Evolutionary conservation across 2,113 vertebrate species (phyloP).

Genomic region (Ptilonorhynchus violaceus): DNA sequence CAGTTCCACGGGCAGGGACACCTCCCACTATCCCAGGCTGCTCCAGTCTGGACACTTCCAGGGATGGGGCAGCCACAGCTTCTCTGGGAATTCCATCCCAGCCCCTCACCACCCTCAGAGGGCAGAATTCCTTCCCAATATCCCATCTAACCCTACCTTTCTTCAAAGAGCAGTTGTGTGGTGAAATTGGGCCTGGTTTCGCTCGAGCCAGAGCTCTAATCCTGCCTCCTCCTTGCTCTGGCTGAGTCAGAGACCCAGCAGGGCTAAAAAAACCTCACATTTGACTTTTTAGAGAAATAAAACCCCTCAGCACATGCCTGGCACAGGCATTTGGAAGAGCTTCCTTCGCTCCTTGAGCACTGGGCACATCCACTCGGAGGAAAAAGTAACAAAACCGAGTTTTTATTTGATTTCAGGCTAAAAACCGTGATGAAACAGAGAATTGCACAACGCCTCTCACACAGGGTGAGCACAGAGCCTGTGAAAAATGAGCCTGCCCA

Average conservation of each 20-base stretch:
- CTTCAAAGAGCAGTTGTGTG: background rate
- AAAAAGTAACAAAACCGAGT: accelerated
- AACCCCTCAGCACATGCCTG: accelerated
- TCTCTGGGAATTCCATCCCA: background rate
- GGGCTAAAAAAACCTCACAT: background rate
- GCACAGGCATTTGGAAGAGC: background rate
- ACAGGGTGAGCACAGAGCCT: background rate
- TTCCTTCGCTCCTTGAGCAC: background rate
- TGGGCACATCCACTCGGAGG: background rate
- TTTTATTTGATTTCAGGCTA: background rate
- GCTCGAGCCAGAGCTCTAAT: background rate
- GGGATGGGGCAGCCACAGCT: background rate
- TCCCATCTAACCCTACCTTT: background rate
- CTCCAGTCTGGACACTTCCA: background rate
- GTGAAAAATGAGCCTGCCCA: background rate
- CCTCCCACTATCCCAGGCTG: background rate
- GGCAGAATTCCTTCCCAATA: background rate
- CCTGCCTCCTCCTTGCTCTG: background rate
- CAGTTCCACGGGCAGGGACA: background rate
- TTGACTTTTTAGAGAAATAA: background rate
- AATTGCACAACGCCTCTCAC: background rate
- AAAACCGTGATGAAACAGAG: accelerated
- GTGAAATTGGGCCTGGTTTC: background rate
- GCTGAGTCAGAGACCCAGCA: background rate
- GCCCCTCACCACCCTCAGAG: background rate